phyloP scores from a whole-genome alignment of 2,888 invertebrate species.

The Drosophila kanekoi region DNA sequence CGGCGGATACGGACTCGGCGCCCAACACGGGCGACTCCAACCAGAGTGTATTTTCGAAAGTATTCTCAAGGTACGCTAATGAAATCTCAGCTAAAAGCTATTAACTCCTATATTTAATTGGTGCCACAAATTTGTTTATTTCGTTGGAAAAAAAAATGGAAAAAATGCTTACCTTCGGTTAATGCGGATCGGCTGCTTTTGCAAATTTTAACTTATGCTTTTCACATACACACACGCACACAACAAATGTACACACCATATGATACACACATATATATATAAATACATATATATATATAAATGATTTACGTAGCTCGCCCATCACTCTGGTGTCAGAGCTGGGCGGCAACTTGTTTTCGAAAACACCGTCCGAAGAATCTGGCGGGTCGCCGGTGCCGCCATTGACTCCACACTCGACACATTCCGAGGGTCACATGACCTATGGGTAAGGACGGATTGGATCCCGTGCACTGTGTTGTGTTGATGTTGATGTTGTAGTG shows the following conservation, averaged over 20 bases:
- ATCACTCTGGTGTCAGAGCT: conserved; percentile 97
- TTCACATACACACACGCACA: conserved; percentile 34
- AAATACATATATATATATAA: too few relatives aligned
- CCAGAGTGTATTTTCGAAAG: conserved; percentile 94
- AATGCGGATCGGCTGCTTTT: conserved; percentile 80
- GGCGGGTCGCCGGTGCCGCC: conserved; percentile 89
- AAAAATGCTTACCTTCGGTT: conserved; percentile 75
- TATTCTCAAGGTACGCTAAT: conserved; percentile 92
- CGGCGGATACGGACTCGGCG: conserved; percentile 84
- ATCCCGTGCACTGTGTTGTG: conserved; percentile 36
- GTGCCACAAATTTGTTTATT: conserved; percentile 65
- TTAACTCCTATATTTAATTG: conserved; percentile 64
- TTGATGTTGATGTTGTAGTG: conserved; percentile 27
- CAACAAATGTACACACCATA: conserved; percentile 17
- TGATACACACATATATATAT: too few relatives aligned
- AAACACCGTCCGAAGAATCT: conserved; percentile 96
- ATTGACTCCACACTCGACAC: conserved; percentile 87
- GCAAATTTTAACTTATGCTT: conserved; percentile 56
- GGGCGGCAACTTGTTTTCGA: conserved; percentile 97
- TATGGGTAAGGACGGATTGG: conserved; percentile 84
- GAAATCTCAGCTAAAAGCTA: conserved; percentile 5
- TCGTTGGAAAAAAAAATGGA: conserved; percentile 56
- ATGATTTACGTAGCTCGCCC: conserved; percentile 89
- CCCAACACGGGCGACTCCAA: conserved; percentile 86
- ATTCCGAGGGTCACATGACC: conserved; percentile 87